Evolutionary conservation across 2,797 vertebrate genomes (phyloP).

Genomic region (Lycodopsis pacificus): DNA sequence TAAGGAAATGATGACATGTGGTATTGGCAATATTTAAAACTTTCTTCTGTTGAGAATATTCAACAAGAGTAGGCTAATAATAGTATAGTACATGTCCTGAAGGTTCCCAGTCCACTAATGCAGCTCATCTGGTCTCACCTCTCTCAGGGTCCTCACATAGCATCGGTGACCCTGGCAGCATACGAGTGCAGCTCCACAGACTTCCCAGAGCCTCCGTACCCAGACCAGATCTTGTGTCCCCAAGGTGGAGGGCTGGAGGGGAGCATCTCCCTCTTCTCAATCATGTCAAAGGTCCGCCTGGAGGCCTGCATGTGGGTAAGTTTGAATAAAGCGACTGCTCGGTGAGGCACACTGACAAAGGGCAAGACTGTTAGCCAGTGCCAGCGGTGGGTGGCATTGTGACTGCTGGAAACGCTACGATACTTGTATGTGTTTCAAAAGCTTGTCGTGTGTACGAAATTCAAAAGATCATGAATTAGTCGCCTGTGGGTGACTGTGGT

Average conservation of each 20-base stretch:
- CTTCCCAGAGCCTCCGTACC: constrained; percentile 98
- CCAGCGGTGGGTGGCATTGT: background rate
- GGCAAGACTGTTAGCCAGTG: constrained; percentile 19
- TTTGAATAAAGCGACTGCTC: constrained; percentile 1
- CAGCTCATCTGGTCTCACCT: constrained; percentile 1
- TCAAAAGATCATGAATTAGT: background rate
- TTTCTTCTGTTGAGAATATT: background rate
- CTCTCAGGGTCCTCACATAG: constrained; percentile 96
- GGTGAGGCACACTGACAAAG: background rate
- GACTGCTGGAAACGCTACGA: background rate
- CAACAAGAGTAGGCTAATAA: background rate
- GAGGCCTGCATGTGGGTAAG: constrained; percentile 99
- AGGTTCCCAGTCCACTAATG: constrained; percentile 12
- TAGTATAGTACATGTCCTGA: background rate
- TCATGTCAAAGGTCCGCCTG: constrained; percentile 98
- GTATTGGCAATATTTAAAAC: background rate
- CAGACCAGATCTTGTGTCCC: constrained; percentile 95
- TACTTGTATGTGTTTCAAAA: background rate
- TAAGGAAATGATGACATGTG: too few species aligned
- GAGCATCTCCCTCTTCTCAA: constrained; percentile 92
- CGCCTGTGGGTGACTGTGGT: background rate
- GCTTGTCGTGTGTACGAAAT: background rate
- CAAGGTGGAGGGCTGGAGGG: constrained; percentile 81
- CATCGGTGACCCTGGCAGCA: constrained; percentile 97
- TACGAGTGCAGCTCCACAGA: constrained; percentile 98